Percentiles rank a stretch among this genome's conserved stretches.
phyloP scores from a whole-genome alignment of 2,888 invertebrate genomes.

The Harpalus rubripes region DNA sequence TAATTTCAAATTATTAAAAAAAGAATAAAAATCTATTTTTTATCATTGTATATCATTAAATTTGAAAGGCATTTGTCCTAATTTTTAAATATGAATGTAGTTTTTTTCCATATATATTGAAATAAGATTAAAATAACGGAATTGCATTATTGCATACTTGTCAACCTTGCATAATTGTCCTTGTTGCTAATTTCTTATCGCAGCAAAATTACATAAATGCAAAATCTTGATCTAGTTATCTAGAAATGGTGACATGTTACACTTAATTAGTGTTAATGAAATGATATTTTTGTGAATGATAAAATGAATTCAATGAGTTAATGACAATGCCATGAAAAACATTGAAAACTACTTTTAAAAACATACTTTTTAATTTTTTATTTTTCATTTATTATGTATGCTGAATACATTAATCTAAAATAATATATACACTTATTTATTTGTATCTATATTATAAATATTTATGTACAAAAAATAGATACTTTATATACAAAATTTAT shows the following conservation, averaged over 20 bases:
- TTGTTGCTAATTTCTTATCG: slow-evolving; percentile 3
- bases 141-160: not conserved
- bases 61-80: not conserved
- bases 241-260: not conserved
- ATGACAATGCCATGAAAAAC: slow-evolving; percentile 34
- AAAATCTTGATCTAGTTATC: slow-evolving; percentile 12
- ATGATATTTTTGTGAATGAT: slow-evolving; percentile 10
- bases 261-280: not conserved
- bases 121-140: slow-evolving; percentile 16
- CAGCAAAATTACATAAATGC: slow-evolving; percentile 2
- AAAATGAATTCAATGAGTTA: slow-evolving; percentile 11
- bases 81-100: not conserved
- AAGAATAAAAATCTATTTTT: not conserved
- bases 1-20: not conserved
- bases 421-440: slow-evolving; percentile 5
- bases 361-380: slow-evolving; percentile 19
- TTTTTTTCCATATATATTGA: not conserved
- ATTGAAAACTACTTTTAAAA: slow-evolving; percentile 29
- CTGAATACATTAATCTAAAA: not conserved
- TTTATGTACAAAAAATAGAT: slow-evolving; percentile 12
- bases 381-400: not conserved
- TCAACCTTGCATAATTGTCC: slow-evolving; percentile 23
- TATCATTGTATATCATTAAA: not conserved
- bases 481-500: not conserved
- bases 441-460: slow-evolving; percentile 5